Evolutionary conservation across 2,888 invertebrate genomes (phyloP).

Genomic region (Athalia cordata): DNA sequence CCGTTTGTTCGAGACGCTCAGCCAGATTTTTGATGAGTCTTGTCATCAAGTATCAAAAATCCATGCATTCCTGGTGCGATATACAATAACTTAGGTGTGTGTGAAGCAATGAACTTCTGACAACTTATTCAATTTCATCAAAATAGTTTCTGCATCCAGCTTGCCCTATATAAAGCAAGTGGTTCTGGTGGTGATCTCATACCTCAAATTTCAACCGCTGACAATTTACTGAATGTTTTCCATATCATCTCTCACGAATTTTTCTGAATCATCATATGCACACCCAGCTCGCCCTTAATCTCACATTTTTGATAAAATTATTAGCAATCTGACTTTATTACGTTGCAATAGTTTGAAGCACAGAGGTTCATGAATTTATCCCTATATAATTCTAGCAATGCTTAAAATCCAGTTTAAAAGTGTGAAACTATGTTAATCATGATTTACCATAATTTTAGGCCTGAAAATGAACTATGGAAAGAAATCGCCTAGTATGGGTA

Average conservation of each 20-base stretch:
- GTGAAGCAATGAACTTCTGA: not conserved
- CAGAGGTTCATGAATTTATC: no score
- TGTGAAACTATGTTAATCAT: no score
- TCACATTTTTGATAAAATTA: no score
- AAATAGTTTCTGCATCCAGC: not conserved
- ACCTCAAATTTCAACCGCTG: not conserved
- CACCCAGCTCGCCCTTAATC: no score
- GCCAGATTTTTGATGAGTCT: slow-evolving; percentile 19
- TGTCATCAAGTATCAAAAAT: not conserved
- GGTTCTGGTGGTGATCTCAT: slow-evolving; percentile 21
- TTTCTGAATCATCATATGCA: no score
- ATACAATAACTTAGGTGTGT: not conserved
- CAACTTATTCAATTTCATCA: not conserved
- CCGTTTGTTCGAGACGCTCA: slow-evolving; percentile 26
- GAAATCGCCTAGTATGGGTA: slow-evolving; percentile 90
- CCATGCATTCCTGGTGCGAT: not conserved
- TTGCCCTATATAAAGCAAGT: not conserved
- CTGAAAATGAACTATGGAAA: slow-evolving; percentile 82
- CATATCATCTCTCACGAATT: not conserved
- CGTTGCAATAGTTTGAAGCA: no score
- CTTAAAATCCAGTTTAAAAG: no score
- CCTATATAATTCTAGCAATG: no score
- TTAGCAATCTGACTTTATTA: no score
- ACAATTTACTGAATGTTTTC: no score
- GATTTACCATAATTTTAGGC: slow-evolving; percentile 29